phyloP scores from a whole-genome alignment of 2,113 vertebrate species.

The Bujurquina vittata region DNA sequence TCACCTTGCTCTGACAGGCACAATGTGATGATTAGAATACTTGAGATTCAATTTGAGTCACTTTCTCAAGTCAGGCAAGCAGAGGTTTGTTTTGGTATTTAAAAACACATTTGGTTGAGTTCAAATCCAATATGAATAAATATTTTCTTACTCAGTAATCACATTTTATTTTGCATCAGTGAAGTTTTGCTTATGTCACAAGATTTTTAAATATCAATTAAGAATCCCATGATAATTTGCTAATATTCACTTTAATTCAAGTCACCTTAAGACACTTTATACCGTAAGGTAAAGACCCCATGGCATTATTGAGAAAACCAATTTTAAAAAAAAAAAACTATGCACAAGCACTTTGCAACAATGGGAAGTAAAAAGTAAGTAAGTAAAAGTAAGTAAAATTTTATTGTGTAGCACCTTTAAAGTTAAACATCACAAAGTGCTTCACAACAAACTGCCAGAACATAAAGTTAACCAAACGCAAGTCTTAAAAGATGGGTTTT shows the following conservation, averaged over 20 bases:
- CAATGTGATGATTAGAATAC: constrained; percentile 62
- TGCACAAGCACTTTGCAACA: background rate
- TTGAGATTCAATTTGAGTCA: constrained; percentile 48
- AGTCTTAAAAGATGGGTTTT: too few relatives aligned
- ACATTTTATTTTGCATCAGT: background rate
- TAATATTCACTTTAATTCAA: background rate
- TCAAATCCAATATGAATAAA: background rate
- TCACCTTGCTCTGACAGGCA: constrained; percentile 74
- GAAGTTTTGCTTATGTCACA: background rate
- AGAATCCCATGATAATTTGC: background rate
- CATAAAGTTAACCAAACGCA: too few relatives aligned
- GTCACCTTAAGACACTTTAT: background rate
- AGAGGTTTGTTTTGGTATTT: constrained; percentile 23
- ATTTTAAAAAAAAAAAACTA: background rate
- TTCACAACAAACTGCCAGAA: too few relatives aligned
- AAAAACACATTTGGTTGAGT: constrained; percentile 29
- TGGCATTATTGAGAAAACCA: background rate
- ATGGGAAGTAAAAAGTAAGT: background rate
- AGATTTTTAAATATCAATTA: background rate
- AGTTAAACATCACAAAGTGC: too few relatives aligned
- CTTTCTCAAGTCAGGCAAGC: constrained; percentile 42
- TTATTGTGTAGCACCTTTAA: too few relatives aligned
- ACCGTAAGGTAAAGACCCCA: background rate
- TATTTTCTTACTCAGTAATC: background rate
- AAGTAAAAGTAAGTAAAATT: too few relatives aligned